Evolutionary conservation across 2,113 vertebrate species (phyloP).

Genomic region (Platysteira castanea): DNA sequence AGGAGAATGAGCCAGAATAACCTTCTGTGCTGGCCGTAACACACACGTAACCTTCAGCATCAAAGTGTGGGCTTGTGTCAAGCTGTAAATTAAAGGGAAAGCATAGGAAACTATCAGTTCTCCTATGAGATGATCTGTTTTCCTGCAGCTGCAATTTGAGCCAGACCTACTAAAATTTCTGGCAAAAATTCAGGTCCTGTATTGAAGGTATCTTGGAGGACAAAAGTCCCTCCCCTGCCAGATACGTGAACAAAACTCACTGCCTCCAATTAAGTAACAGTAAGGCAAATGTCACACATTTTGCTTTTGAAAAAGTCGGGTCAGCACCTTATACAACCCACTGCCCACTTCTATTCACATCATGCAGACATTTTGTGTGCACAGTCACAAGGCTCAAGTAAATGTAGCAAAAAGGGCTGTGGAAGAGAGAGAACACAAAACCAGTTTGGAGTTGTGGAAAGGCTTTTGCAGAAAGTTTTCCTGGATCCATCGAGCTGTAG

Average conservation of each 20-base stretch:
- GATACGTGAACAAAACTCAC: background rate
- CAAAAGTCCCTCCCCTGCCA: background rate
- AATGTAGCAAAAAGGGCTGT: background rate
- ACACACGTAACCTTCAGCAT: background rate
- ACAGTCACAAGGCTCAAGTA: background rate
- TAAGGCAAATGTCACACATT: background rate
- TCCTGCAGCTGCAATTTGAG: background rate
- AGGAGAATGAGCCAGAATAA: background rate
- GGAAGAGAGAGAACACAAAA: background rate
- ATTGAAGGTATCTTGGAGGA: background rate
- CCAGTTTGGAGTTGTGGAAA: fast-evolving
- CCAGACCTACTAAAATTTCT: background rate
- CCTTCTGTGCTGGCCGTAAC: background rate
- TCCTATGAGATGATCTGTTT: background rate
- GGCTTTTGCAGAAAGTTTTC: background rate
- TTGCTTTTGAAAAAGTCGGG: background rate
- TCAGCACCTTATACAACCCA: background rate
- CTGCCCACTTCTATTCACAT: background rate
- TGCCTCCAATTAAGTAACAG: background rate
- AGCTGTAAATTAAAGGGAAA: background rate
- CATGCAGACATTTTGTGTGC: background rate
- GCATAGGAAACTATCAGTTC: background rate
- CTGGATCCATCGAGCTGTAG: fast-evolving
- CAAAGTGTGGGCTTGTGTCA: background rate
- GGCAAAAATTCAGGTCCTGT: background rate